These are phyloP conservation scores for Scaptomyza reducta DNA, from an alignment of 2,888 invertebrate genomes.

Conservation along the genomic window DNA sequence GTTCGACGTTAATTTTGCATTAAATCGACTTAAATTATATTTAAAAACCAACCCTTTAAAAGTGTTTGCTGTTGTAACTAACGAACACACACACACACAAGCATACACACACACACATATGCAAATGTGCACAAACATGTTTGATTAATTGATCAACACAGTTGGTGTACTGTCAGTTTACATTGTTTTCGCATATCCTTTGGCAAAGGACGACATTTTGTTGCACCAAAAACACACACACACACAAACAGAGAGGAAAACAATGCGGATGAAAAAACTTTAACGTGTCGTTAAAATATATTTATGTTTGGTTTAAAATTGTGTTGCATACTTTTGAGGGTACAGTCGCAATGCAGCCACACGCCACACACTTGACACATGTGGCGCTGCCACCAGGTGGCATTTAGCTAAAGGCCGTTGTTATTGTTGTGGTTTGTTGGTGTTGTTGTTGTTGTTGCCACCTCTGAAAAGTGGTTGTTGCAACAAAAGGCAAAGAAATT, in stretches of 20 bases:
- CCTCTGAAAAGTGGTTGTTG: constrained; percentile 35
- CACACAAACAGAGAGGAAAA: no score
- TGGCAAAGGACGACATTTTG: not conserved
- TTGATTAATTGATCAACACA: not conserved
- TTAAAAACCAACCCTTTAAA: no score
- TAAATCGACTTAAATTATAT: no score
- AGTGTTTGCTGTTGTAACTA: no score
- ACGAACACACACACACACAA: no score
- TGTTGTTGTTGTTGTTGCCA: constrained; percentile 33
- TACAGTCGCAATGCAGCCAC: constrained; percentile 10
- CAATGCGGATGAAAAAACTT: not conserved
- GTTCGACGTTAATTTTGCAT: no score
- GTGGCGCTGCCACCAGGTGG: not conserved
- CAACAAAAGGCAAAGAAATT: constrained; percentile 67
- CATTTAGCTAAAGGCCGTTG: constrained; percentile 6
- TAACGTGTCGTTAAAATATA: not conserved
- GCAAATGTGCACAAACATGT: not conserved
- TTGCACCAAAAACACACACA: not conserved
- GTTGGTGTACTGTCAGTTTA: not conserved
- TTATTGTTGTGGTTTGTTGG: constrained; percentile 1
- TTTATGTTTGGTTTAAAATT: constrained; percentile 1
- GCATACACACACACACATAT: not conserved
- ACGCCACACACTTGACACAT: constrained; percentile 5
- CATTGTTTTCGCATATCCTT: not conserved
- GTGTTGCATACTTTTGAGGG: constrained; percentile 23